These are phyloP conservation scores for Aplodontia rufa DNA, from an alignment of 2,113 vertebrate species.

Conservation along the genomic window DNA sequence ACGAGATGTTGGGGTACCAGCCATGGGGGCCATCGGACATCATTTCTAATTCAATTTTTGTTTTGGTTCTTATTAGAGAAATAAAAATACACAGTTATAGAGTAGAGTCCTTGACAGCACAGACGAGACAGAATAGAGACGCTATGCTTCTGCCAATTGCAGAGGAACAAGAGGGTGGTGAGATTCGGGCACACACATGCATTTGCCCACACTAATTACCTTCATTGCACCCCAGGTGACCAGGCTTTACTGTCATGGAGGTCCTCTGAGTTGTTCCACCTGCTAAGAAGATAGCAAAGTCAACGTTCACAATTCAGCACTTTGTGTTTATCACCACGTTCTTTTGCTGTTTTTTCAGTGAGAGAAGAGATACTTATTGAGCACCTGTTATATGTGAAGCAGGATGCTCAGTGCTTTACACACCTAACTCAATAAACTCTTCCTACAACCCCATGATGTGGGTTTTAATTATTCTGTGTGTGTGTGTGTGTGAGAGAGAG, in stretches of 20 bases:
- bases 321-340: neutral
- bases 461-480: neutral
- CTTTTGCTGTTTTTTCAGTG: neutral
- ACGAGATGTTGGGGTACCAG: neutral
- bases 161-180: neutral
- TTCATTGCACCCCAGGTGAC: neutral
- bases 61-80: neutral
- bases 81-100: neutral
- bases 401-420: neutral
- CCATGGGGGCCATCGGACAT: neutral
- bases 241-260: neutral
- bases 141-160: neutral
- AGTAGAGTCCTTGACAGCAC: neutral
- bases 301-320: neutral
- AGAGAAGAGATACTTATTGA: neutral
- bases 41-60: conserved; percentile 18
- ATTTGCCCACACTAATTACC: neutral
- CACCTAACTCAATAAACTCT: neutral
- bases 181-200: neutral
- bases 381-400: neutral
- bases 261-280: neutral
- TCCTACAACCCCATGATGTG: neutral
- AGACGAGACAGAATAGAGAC: neutral
- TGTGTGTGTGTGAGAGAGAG: no score
- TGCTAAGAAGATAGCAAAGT: neutral